Evolutionary conservation across 2,797 vertebrate species (phyloP), one percentile per base, ranked within the genome.

Genomic region (Falco novaeseelandiae): DNA sequence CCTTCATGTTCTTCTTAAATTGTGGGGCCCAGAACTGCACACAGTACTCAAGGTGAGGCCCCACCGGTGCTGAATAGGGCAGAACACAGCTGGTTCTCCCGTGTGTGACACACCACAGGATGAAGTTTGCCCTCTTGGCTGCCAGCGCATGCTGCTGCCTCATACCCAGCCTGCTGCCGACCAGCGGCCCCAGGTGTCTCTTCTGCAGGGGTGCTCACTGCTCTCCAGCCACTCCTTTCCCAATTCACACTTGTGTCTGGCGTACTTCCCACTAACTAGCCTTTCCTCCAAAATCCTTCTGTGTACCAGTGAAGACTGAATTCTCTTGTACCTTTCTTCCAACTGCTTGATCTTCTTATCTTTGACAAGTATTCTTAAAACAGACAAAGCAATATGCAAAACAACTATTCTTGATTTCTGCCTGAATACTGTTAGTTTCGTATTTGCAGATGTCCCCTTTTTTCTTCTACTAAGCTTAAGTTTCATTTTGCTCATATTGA

Each of bases 51-150:
- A 34, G 27, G 44, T 18, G 26, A 90, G 51, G 55, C 46, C 0
- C 0, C 42, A 63, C 1, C 48, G 42, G 10, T 1, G 2, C 21
- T 23, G 10, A 62, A 66, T 4, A 26, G 14, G 62, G 30, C 0
- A 1, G 17, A 14, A 44, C 34, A 76, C 1, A 2, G 52, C 20
- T 26, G 32, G 29, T 34, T 20, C 21, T 16, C 3, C 48, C 29
- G 36, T 44, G 38, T 51, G 46, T 59, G 81, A 65, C 57, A 36
- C 14, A 11, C 7, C 14, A 25, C 48, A 55, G 30, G 38, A 76
- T 1, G 1, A 2, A 7, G 10, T 16, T 62, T 30, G 14, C n/a
- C 17, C 14, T 57, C 38, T 27, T 27, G 44, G 15, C 29, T 87
- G 17, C 25, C 44, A 34, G 42, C 16, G 4, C 42, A 44, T 17